Conservation (phyloP, 2,113 vertebrate species). For the Poeciliopsis prolifica region DNA sequence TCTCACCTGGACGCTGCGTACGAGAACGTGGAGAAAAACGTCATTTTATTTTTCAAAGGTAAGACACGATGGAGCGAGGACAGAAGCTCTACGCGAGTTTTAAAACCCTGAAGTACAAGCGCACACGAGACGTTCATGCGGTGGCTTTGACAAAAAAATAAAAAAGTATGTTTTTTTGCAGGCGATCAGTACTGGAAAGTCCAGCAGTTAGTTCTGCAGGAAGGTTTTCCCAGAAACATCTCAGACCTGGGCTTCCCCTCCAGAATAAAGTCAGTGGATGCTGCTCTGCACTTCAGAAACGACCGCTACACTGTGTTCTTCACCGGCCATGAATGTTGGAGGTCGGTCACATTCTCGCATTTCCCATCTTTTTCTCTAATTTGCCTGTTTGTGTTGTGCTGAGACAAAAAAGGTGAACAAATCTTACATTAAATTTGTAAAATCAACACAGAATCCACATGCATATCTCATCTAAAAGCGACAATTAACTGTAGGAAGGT, state of each 20-base stretch:
- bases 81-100: neutral
- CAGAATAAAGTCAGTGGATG: slow-evolving; percentile 83
- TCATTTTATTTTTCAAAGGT: slow-evolving; percentile 73
- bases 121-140: no score
- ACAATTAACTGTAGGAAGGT: no score
- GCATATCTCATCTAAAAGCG: neutral
- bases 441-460: neutral
- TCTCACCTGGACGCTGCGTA: slow-evolving; percentile 64
- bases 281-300: slow-evolving; percentile 82
- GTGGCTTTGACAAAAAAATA: no score
- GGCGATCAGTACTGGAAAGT: slow-evolving; percentile 87
- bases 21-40: slow-evolving; percentile 46
- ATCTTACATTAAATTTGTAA: neutral
- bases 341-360: slow-evolving; percentile 68
- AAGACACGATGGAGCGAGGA: neutral
- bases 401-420: no score
- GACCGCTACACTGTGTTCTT: slow-evolving; percentile 86
- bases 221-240: slow-evolving; percentile 86
- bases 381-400: neutral
- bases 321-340: slow-evolving; percentile 85
- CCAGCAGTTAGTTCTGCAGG: slow-evolving; percentile 79
- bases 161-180: slow-evolving; percentile 48
- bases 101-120: no score
- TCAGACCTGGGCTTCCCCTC: slow-evolving; percentile 86
- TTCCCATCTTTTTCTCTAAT: neutral